Base-by-base conservation (phyloP, 2,113 vertebrate species). In the Channa argus region DNA sequence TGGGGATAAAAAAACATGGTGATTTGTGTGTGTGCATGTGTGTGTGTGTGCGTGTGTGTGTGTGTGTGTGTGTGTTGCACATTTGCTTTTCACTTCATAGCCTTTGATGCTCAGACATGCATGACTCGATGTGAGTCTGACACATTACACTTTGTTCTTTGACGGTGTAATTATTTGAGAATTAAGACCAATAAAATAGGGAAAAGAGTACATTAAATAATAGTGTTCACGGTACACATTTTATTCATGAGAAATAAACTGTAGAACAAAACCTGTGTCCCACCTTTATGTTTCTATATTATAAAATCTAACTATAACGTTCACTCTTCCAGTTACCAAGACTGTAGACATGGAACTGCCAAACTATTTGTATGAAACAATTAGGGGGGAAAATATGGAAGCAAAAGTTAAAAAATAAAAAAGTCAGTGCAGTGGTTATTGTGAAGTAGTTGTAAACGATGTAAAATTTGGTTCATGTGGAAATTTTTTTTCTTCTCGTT, bases 201-300 rank as follows among this genome's bases (percentile, higher is more conserved):
- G 24, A 24, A 54, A 38, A 45, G 0, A 54, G 33, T 52, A 6
- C 49, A 43, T 24, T 13, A 47, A 52, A 6, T 24, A 24, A n/a
- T 8, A 4, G 36, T 6, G 5, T 71, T 67, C 5, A 44, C 15
- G n/a, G 39, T 64, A 71, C 52, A 80, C 47, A 45, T 46, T 77
- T 85, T 56, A 12, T 87, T 78, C 41, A 71, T 85, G 74, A 77
- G 49, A 73, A 86, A 78, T 75, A 62, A 84, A 84, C 67, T 54
- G 36, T 50, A 60, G 51, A 52, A 61, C 9, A 53, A 38, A 15
- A 34, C 11, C 10, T 56, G 37, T 41, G 24, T 24, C 24, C 24
- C 39, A 46, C 6, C 51, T 11, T 5, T 3, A 34, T 8, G 52
- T 49, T 38, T 1, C 55, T 5, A 4, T 41, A 41, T 41, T 5